phyloP scores from a whole-genome alignment of 2,888 invertebrate species.

The Ophioninae sp. region DNA sequence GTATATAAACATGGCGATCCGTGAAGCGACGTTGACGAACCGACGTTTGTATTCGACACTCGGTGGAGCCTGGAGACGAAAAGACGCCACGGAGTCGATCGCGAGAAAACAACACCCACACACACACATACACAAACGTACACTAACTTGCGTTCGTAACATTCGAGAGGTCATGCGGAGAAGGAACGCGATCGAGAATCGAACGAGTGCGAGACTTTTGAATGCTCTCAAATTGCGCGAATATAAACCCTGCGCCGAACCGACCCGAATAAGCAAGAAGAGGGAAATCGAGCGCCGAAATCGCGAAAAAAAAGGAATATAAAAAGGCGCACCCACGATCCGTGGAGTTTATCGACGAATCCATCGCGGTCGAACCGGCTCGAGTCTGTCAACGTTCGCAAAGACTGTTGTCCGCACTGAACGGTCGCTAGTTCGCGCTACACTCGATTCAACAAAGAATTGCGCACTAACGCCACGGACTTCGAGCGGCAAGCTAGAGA shows the following conservation, averaged over 20 bases:
- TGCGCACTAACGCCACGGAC: no score
- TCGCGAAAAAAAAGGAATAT: conserved; percentile 11
- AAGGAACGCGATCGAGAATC: conserved; percentile 15
- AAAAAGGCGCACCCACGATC: conserved; percentile 59
- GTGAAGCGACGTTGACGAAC: no score
- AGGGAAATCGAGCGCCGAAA: not conserved
- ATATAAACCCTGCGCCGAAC: conserved; percentile 53
- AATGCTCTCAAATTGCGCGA: conserved; percentile 58
- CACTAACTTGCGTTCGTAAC: no score
- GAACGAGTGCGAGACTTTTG: conserved; percentile 38
- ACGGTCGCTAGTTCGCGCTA: not conserved
- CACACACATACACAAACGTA: no score
- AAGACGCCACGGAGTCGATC: no score
- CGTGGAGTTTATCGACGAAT: conserved; percentile 65
- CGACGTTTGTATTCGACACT: no score
- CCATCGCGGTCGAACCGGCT: conserved; percentile 65
- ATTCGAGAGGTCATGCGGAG: not conserved
- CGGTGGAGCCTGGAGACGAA: no score
- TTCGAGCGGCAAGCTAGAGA: no score
- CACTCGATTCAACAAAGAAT: not conserved
- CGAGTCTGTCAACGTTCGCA: conserved; percentile 31
- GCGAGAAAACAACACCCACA: no score
- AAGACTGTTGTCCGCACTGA: conserved; percentile 7
- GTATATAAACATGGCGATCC: no score
- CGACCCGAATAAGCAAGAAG: conserved; percentile 56